Percentiles rank a stretch among this genome's conserved stretches.
Conservation (phyloP, 2,113 vertebrate genomes). For the Athene cunicularia region DNA sequence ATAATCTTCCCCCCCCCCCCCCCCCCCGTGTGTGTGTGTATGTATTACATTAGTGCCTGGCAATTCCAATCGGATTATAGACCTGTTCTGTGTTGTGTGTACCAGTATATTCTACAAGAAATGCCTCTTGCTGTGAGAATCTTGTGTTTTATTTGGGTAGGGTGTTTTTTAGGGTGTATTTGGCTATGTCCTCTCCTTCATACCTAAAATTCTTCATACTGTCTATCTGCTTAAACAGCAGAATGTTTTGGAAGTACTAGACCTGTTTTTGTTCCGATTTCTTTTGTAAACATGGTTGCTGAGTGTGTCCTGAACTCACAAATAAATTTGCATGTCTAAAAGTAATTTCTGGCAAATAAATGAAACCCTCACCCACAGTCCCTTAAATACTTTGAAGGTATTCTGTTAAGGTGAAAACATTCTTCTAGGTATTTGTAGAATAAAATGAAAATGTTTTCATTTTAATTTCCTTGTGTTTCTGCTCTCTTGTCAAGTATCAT, state of each 20-base stretch:
- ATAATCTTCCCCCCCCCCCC: constrained; percentile 36
- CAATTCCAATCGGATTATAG: constrained; percentile 51
- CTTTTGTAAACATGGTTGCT: not conserved
- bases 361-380: not conserved
- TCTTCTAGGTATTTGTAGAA: not conserved
- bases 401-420: not conserved
- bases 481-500: constrained; percentile 21
- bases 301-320: not conserved
- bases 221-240: not conserved
- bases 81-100: not conserved
- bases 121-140: not conserved
- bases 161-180: not conserved
- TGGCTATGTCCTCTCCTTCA: not conserved
- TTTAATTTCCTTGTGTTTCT: constrained; percentile 5
- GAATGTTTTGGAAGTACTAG: not conserved
- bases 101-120: not conserved
- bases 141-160: not conserved
- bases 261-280: not conserved
- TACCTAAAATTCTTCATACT: not conserved
- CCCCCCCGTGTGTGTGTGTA: no score
- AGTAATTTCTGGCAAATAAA: not conserved
- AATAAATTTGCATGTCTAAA: not conserved
- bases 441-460: not conserved
- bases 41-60: constrained; percentile 64
- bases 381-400: not conserved